Evolutionary conservation across 2,888 invertebrate genomes (phyloP), one percentile per base, ranked within the genome.

Genomic region (Ferrisia virgata): DNA sequence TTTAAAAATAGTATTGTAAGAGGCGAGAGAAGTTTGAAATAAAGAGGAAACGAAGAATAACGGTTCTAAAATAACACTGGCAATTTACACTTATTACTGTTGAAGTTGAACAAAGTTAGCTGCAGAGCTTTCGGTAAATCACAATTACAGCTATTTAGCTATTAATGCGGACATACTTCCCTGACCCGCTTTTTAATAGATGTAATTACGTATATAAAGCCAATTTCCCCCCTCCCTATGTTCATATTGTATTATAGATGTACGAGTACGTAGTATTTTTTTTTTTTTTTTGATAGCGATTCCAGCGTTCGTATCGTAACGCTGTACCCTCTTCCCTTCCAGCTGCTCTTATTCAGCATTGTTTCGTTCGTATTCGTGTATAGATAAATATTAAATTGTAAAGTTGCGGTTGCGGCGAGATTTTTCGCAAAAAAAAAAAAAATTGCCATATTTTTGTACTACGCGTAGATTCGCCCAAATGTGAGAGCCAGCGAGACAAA

Each of bases 71-170:
- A 36, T 76, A 76, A 76, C 72, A 76, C 72, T 36, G 36, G 72
- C 72, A 76, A 76, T 76, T 76, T 36, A 76, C 72, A 76, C 72
- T 76, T 76, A 76, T 76, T 76, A 36, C 36, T 18, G 36, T 22
- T 36, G 72, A 36, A 76, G 72, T 76, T 33, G 18, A 76, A 15
- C 72, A 76, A 76, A 76, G 72, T 36, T 76, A 76, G 36, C 18
- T 76, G 72, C 72, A 36, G 33, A 36, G 36, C 36, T 33, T 76
- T 76, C 72, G 72, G 72, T 76, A 76, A 76, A 76, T 76, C 72
- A 76, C 72, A 76, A 76, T 76, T 76, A 76, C 33, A 76, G 72
- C 36, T 76, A 76, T 76, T 76, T 76, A 76, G 72, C 72, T 76
- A 76, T 76, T 76, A 76, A 76, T 76, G 36, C 72, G 72, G 72